phyloP scores from a whole-genome alignment of 2,797 vertebrate genomes.

The Argyrosomus regius region DNA sequence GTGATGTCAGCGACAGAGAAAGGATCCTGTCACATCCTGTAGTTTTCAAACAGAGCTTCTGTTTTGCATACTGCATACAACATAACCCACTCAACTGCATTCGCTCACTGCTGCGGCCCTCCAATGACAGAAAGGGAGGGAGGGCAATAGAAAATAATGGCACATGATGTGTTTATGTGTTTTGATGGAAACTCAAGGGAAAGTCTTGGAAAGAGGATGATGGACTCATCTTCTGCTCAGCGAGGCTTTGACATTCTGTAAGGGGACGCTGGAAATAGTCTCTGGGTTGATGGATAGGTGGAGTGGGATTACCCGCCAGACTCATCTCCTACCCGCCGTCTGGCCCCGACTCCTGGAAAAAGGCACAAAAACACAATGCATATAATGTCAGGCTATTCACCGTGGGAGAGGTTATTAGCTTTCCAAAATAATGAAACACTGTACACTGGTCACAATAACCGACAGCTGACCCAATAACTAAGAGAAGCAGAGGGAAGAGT shows the following conservation, averaged over 20 bases:
- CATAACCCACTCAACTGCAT: slow-evolving; percentile 49
- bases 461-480: slow-evolving; percentile 17
- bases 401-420: slow-evolving; percentile 54
- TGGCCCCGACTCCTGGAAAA: slow-evolving; percentile 70
- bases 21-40: slow-evolving; percentile 76
- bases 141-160: slow-evolving; percentile 65
- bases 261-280: slow-evolving; percentile 77
- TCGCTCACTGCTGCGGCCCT: slow-evolving; percentile 45
- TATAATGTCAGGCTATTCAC: slow-evolving; percentile 48
- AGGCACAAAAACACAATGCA: slow-evolving; percentile 56
- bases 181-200: slow-evolving; percentile 73
- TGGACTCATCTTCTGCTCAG: slow-evolving; percentile 81
- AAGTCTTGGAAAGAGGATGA: slow-evolving; percentile 73
- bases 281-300: slow-evolving; percentile 83
- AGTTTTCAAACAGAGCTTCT: slow-evolving; percentile 67
- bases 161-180: slow-evolving; percentile 77
- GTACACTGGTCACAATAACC: slow-evolving; percentile 22
- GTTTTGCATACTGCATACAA: slow-evolving; percentile 65
- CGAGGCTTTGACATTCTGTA: slow-evolving; percentile 77
- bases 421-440: slow-evolving; percentile 43
- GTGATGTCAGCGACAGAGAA: slow-evolving; percentile 70
- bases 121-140: slow-evolving; percentile 43
- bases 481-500: slow-evolving; percentile 1
- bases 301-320: slow-evolving; percentile 80
- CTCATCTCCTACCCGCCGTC: slow-evolving; percentile 69